Conservation (phyloP, 2,888 invertebrate genomes). For the Drosophila mimica region DNA sequence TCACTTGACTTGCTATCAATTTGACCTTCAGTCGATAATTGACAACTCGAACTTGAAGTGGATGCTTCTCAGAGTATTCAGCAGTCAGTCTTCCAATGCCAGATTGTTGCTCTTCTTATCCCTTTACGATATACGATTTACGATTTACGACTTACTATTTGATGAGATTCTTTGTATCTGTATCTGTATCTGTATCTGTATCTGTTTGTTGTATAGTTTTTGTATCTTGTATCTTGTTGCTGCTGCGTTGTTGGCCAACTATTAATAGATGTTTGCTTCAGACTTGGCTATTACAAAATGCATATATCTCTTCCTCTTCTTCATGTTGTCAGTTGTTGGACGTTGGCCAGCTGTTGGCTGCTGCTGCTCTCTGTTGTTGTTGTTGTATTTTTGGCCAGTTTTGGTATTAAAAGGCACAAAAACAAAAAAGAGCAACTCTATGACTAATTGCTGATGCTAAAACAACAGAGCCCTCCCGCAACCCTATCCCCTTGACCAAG, state of each 20-base stretch:
- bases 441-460: conserved; percentile 54
- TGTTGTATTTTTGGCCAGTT: conserved; percentile 49
- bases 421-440: conserved; percentile 32
- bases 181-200: conserved; percentile 1
- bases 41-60: conserved; percentile 5
- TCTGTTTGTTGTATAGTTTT: conserved; percentile 11
- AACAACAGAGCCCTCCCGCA: conserved; percentile 5
- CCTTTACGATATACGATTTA: conserved; percentile 36
- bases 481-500: neutral
- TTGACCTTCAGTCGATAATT: neutral
- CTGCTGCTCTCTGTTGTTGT: conserved; percentile 8
- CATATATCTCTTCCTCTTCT: conserved; percentile 31
- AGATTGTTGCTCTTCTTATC: conserved; percentile 6
- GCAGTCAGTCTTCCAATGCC: neutral
- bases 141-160: conserved; percentile 30
- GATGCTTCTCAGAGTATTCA: conserved; percentile 15
- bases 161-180: conserved; percentile 16
- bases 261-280: conserved; percentile 69
- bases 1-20: conserved; percentile 4
- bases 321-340: conserved; percentile 20
- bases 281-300: conserved; percentile 61
- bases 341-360: conserved; percentile 21
- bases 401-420: conserved; percentile 27
- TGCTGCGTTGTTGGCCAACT: conserved; percentile 45
- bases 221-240: conserved; percentile 49